A percentile compares a stretch with the other conserved stretches of the same genome.
Conservation (phyloP, 2,797 vertebrate species). For the Molossus molossus region DNA sequence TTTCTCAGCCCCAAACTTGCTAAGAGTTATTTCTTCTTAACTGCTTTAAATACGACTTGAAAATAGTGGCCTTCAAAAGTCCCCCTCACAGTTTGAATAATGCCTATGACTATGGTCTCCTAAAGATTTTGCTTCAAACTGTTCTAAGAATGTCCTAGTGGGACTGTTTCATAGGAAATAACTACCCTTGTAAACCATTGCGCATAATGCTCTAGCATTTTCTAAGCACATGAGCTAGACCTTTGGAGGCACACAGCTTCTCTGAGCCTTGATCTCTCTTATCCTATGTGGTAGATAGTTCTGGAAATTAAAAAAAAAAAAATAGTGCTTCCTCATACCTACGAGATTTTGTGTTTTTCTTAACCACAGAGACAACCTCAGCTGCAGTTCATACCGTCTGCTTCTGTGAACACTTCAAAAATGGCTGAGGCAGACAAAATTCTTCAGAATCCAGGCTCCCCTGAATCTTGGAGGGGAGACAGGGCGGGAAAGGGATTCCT, state of each 20-base stretch:
- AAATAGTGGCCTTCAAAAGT: constrained; percentile 51
- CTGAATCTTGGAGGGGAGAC: not conserved
- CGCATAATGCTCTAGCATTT: not conserved
- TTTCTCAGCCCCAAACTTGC: constrained; percentile 12
- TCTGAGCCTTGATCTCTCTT: not conserved
- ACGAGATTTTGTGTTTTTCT: not conserved
- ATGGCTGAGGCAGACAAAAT: constrained; percentile 51
- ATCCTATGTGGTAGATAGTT: constrained; percentile 35
- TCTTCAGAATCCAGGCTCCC: constrained; percentile 30
- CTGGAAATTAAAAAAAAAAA: not conserved
- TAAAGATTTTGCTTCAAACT: constrained; percentile 52
- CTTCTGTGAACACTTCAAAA: constrained; percentile 48
- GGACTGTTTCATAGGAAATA: constrained; percentile 58
- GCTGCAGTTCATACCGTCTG: not conserved
- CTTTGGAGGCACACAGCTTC: not conserved
- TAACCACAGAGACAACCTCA: constrained; percentile 67
- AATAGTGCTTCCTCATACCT: not conserved
- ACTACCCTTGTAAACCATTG: constrained; percentile 42
- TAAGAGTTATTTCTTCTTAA: constrained; percentile 24
- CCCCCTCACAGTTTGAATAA: not conserved
- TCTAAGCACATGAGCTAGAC: constrained; percentile 30
- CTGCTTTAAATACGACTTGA: constrained; percentile 38
- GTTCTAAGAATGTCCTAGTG: constrained; percentile 12
- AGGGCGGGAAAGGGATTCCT: not conserved
- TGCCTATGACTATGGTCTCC: not conserved